A percentile compares a stretch with the other conserved stretches of the same genome.
Evolutionary conservation across 2,113 vertebrate genomes (phyloP).

Genomic region (Laticauda laticaudata): DNA sequence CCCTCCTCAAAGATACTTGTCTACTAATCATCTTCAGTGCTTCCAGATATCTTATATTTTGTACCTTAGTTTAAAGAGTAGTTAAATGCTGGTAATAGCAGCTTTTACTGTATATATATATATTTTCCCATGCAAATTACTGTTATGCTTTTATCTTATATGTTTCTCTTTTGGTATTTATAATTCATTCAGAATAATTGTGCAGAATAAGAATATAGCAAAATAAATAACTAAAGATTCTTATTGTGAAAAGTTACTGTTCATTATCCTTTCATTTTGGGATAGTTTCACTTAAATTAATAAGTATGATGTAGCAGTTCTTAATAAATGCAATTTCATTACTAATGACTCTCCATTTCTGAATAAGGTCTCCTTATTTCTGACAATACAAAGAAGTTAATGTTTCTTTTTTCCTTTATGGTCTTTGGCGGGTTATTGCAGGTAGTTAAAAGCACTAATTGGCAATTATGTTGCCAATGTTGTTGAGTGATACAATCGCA

Average conservation of each 20-base stretch:
- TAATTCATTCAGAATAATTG: neutral
- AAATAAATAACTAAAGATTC: neutral
- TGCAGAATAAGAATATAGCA: neutral
- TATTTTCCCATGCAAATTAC: neutral
- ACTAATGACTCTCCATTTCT: neutral
- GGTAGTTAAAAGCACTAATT: neutral
- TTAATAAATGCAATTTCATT: slow-evolving; percentile 1
- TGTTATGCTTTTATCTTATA: neutral
- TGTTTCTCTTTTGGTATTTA: neutral
- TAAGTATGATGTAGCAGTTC: slow-evolving; percentile 10
- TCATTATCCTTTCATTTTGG: neutral
- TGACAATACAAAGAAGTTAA: neutral
- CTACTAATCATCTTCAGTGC: neutral
- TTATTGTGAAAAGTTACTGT: neutral
- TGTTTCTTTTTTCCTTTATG: neutral
- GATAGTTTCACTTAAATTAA: neutral
- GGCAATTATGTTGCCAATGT: neutral
- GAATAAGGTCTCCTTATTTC: neutral
- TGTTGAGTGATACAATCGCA: neutral
- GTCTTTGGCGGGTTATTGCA: neutral
- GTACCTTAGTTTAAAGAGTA: neutral
- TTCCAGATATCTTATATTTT: neutral
- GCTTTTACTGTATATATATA: neutral
- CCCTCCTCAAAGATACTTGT: neutral
- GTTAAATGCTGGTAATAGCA: neutral